phyloP scores from a whole-genome alignment of 1,140 invertebrate genomes.

The Apis florea region DNA sequence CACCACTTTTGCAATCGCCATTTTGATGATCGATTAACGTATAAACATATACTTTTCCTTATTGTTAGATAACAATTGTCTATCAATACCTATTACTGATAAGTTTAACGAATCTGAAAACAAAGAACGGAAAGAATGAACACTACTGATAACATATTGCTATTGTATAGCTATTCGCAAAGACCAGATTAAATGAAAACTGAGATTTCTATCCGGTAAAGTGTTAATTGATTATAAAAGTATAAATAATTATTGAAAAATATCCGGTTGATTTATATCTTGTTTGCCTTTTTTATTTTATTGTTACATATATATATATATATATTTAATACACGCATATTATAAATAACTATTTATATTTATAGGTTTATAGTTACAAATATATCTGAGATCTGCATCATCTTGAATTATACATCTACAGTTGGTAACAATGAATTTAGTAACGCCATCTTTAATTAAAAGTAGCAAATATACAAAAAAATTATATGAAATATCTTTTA shows the following conservation, averaged over 20 bases:
- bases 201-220: not conserved
- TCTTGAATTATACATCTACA: not conserved
- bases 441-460: constrained; percentile 32
- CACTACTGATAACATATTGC: constrained; percentile 12
- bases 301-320: not conserved
- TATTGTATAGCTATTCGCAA: constrained; percentile 8
- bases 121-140: constrained; percentile 42
- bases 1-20: not conserved
- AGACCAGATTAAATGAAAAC: not conserved
- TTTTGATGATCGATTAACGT: constrained; percentile 17
- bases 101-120: constrained; percentile 7
- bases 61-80: constrained; percentile 17
- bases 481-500: not conserved
- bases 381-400: not conserved
- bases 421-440: constrained; percentile 5
- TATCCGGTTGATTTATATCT: not conserved
- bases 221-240: not conserved
- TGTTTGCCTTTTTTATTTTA: not conserved
- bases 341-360: not conserved
- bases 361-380: not conserved
- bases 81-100: not conserved
- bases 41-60: not conserved
- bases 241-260: not conserved
- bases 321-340: not conserved
- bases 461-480: not conserved